phyloP scores from a whole-genome alignment of 1,140 invertebrate species.

The Drosophila eugracilis region DNA sequence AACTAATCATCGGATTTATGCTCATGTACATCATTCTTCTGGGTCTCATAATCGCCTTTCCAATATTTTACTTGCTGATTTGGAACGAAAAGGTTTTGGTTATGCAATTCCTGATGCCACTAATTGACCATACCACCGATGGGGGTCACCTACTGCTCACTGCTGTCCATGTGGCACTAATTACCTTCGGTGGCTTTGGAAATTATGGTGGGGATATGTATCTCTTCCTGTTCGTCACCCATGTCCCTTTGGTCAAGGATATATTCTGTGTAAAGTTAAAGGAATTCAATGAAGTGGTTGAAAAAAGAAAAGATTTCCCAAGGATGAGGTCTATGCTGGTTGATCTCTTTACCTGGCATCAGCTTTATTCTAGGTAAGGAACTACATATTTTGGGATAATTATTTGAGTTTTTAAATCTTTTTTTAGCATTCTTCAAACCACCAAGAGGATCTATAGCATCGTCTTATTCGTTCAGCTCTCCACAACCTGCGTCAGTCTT shows the following conservation, averaged over 20 bases:
- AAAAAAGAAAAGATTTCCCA: neutral
- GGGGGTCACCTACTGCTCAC: constrained; percentile 45
- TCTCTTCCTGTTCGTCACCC: constrained; percentile 54
- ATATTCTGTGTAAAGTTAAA: constrained; percentile 46
- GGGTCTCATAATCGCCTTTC: constrained; percentile 22
- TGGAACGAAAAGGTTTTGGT: constrained; percentile 41
- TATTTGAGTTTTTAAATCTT: neutral
- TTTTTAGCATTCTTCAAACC: constrained; percentile 33
- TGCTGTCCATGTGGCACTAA: constrained; percentile 21
- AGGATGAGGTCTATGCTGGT: constrained; percentile 12
- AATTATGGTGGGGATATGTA: constrained; percentile 74
- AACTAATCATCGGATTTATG: constrained; percentile 33
- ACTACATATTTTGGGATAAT: neutral
- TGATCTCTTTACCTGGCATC: constrained; percentile 61
- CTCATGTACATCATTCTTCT: constrained; percentile 5
- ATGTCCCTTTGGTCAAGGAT: constrained; percentile 61
- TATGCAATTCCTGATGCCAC: constrained; percentile 63
- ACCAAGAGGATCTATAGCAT: constrained; percentile 50
- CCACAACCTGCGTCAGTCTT: constrained; percentile 31
- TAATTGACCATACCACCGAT: constrained; percentile 42
- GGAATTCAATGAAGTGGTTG: constrained; percentile 50
- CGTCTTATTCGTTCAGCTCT: constrained; percentile 56
- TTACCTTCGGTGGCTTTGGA: constrained; percentile 52
- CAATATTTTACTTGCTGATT: constrained; percentile 40
- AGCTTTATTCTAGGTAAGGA: constrained; percentile 40